phyloP scores from a whole-genome alignment of 2,888 invertebrate genomes.

The Lacanobia wlatinum region DNA sequence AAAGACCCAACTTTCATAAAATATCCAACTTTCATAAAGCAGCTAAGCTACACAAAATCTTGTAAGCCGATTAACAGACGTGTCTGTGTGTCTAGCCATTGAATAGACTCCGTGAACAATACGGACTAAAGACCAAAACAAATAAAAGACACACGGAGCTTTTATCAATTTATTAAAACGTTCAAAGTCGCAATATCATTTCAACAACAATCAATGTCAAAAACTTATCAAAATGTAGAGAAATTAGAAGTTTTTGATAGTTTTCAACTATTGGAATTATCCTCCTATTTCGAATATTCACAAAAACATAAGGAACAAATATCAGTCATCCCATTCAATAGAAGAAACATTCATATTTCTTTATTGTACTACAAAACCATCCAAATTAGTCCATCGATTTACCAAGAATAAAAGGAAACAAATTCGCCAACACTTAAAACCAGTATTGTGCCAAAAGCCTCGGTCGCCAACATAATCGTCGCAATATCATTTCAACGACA shows the following conservation, averaged over 20 bases:
- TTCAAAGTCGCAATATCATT: too few species aligned
- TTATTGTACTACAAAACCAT: conserved; percentile 4
- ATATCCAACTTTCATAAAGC: neutral
- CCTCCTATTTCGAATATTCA: too few species aligned
- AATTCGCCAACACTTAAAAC: conserved; percentile 31
- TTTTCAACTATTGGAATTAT: too few species aligned
- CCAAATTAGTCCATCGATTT: conserved; percentile 40
- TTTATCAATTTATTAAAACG: too few species aligned
- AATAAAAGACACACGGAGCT: neutral
- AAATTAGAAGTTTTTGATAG: too few species aligned
- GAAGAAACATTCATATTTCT: neutral
- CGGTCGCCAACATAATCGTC: conserved; percentile 45
- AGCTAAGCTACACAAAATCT: neutral
- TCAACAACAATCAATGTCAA: too few species aligned
- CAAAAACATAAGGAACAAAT: too few species aligned
- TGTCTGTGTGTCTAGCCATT: neutral
- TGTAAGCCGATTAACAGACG: neutral
- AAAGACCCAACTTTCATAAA: too few species aligned
- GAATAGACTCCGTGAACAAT: neutral
- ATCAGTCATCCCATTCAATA: neutral
- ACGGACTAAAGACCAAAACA: neutral
- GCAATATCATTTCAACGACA: too few species aligned
- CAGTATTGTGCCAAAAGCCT: conserved; percentile 24
- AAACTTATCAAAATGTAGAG: too few species aligned
- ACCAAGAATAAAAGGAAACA: conserved; percentile 35